Base-by-base conservation (phyloP, 2,888 invertebrate genomes). In the Lutraria lutraria region DNA sequence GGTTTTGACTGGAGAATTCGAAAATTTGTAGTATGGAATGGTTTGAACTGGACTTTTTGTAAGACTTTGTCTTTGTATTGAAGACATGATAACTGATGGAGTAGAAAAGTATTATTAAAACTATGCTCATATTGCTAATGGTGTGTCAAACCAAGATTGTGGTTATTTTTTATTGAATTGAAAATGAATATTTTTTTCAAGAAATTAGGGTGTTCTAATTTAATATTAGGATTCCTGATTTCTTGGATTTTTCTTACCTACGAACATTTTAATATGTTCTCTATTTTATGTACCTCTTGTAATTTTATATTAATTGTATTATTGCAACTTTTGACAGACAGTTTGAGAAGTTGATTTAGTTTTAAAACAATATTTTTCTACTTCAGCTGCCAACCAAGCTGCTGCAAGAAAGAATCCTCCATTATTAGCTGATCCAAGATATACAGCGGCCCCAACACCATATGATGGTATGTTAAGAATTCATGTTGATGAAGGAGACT, bases 391-490 rank as follows among this genome's bases (percentile, higher is more conserved):
- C 25, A 25, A n/a, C 8, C 63, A 68, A 52, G 54, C 87, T 76
- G 16, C 87, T 25, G 16, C 60, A 15, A 81, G 90, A 25, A 92
- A 89, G 83, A 88, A 88, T 53, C 91, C 92, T 16, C 95, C 95
- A 10, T 86, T 95, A 63, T 89, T 95, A 54, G 94, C 95, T 81
- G 95, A 95, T 68, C 95, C 95, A 10, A 92, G 95, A 63, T 95
- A 91, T 83, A 89, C 93, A 82, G 93, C 94, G 29, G 93, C 92
- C 0, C 95, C 95, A 31, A 93, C 95, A 25, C 95, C 94, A 13
- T 95, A 94, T 90, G 93, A 94, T 93, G 93, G 94, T 93, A 84
- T 29, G 52, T 60, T 63, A 25, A 60, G n/a, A 60, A n/a, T 43
- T 43, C 8, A 8, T 43, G 43, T 43, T 4, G 43, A 8, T 43